Evolutionary conservation across 2,888 invertebrate species (phyloP), one percentile per base, ranked within the genome.

Genomic region (Diarsia mendica): DNA sequence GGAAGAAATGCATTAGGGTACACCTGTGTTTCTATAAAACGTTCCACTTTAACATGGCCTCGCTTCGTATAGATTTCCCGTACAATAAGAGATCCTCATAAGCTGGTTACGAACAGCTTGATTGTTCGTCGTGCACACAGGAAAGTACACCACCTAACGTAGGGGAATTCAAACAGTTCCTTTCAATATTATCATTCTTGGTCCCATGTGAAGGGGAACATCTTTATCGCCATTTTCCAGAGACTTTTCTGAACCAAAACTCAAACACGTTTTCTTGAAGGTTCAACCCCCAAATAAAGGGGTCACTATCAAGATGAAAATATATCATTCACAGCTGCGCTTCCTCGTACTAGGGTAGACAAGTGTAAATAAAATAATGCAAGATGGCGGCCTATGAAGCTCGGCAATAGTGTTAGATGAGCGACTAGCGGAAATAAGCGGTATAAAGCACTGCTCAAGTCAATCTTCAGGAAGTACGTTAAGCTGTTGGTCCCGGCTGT

Each of bases 321-420:
- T 78, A 78, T 51, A 78, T 78, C 67, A 73, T 78, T 63, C 67
- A 46, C 78, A 78, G 78, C 78, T 78, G 73, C 13, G 67, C 23
- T 67, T 73, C 28, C 48, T 28, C n/a, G 48, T 44, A 55, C 63
- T 51, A 33, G 71, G 66, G 72, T 63, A 58, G 73, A 73, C 67
- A 58, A 64, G 20, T 18, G 23, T 73, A 58, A 49, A 70, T 63
- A 55, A 63, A 73, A 55, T 72, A 66, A 72, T 61, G 28, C 53
- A 65, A 18, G n/a, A 51, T 60, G 23, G 55, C 3, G 44, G 63
- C 63, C n/a, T 63, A n/a, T 63, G n/a, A 6, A 44, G 8, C n/a
- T 63, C 13, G 44, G 44, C 44, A n/a, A 63, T 44, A 44, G 44
- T 15, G n/a, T 0, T 63, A 63, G 46, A 63, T 13, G 44, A 63